Base-by-base conservation (phyloP, 53 echinoderm and acorn worm species). In the Henricia sp. region DNA sequence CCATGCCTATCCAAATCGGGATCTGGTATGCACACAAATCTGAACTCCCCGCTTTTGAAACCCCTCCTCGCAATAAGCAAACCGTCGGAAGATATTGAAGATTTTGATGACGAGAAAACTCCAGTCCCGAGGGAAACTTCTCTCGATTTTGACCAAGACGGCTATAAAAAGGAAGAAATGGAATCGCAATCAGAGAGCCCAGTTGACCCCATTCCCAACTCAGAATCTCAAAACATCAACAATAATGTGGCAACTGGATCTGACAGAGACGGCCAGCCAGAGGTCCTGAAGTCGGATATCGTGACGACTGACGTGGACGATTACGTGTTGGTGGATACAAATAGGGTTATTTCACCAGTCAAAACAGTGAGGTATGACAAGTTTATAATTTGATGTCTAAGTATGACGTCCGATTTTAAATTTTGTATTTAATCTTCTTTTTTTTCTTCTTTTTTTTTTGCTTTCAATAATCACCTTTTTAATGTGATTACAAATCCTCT, bases 221-320 rank as follows among this genome's bases (percentile, higher is more conserved):
- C 62, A 9, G 24, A 63, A 37, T 78, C 85, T 19, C 56, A 65
- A 65, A 90, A 90, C 85, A 85, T 78, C 1, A 90, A 90, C 37
- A 90, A 90, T 29, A 90, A 90, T 68, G 90, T 85, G 25, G 85
- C 57, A 12, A 32, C 78, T 32, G 70, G 55, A 59, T 3, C 69
- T 54, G n/a, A 50, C 6, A 17, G 44, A 74, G 43, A 36, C 68
- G 1, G 9, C 17, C 69, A 58, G 50, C 42, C 33, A 67, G 50
- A 48, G 67, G 48, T 56, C 56, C n/a, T 33, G 20, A 2, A 41
- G 28, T 6, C 80, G 4, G 65, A 38, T 32, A 24, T 80, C 62
- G 20, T 46, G 17, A 63, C 48, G 23, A 46, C 62, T 41, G 80
- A 67, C 9, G 6, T 43, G 16, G 85, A 77, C 29, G 90, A 78